phyloP scores from a whole-genome alignment of 2,797 vertebrate genomes.

The Astyanax mexicanus region DNA sequence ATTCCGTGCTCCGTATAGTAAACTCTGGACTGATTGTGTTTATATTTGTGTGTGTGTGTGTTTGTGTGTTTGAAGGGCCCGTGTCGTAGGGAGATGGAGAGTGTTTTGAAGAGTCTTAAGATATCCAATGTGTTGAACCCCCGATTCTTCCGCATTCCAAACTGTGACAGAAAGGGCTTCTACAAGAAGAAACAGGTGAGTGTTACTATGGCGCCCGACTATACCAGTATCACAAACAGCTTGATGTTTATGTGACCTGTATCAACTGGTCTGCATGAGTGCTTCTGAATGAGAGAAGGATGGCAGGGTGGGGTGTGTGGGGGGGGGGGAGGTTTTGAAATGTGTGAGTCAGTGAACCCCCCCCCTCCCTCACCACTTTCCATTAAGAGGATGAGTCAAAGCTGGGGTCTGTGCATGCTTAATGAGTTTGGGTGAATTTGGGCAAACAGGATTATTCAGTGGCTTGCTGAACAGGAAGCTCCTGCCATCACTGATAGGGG shows the following conservation, averaged over 20 bases:
- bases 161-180: conserved; percentile 97
- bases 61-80: conserved; percentile 82
- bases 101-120: conserved; percentile 89
- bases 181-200: conserved; percentile 98
- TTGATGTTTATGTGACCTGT: conserved; percentile 70
- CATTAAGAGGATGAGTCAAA: conserved; percentile 67
- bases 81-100: conserved; percentile 94
- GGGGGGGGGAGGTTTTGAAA: conserved; percentile 62
- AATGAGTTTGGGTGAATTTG: conserved; percentile 51
- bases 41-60: conserved; percentile 35
- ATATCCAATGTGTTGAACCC: conserved; percentile 91
- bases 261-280: conserved; percentile 33
- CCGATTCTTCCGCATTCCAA: conserved; percentile 91
- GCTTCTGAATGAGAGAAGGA: conserved; percentile 46
- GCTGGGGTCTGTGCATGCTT: conserved; percentile 46
- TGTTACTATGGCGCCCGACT: conserved; percentile 58
- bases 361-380: neutral
- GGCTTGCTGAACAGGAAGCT: conserved; percentile 44
- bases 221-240: conserved; percentile 75
- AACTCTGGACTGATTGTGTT: conserved; percentile 29
- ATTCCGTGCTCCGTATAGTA: neutral
- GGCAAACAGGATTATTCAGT: conserved; percentile 49
- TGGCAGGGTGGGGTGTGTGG: conserved; percentile 24
- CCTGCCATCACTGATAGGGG: conserved; percentile 29
- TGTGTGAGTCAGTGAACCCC: conserved; percentile 65